These are phyloP conservation scores for Nomia melanderi DNA, from an alignment of 1,140 invertebrate genomes.

Conservation along the genomic window DNA sequence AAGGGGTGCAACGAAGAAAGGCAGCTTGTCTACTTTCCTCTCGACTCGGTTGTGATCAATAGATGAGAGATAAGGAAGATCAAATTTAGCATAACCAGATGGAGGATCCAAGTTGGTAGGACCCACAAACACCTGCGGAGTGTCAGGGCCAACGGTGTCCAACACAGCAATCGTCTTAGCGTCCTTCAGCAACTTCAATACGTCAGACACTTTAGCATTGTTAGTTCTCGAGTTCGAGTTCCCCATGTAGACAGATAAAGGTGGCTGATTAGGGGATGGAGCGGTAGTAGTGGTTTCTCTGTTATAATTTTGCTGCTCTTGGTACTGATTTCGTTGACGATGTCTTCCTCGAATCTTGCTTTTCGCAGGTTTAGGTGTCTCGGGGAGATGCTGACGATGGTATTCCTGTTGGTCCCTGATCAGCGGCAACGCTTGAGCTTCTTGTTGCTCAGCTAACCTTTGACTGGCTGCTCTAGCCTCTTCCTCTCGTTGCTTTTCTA, in stretches of 20 bases:
- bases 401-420: constrained; percentile 56
- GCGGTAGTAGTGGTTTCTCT: constrained; percentile 75
- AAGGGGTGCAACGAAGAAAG: constrained; percentile 91
- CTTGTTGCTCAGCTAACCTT: not conserved
- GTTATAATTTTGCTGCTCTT: constrained; percentile 54
- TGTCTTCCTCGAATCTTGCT: constrained; percentile 47
- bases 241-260: constrained; percentile 89
- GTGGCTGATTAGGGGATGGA: constrained; percentile 87
- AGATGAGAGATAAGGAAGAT: constrained; percentile 89
- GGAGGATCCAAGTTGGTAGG: constrained; percentile 87
- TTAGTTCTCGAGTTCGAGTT: constrained; percentile 78
- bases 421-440: constrained; percentile 57
- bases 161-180: constrained; percentile 88
- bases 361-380: constrained; percentile 47
- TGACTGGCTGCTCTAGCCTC: not conserved
- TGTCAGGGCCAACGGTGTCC: constrained; percentile 84
- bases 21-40: constrained; percentile 86
- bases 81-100: constrained; percentile 88
- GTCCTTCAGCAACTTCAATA: constrained; percentile 85
- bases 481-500: constrained; percentile 33
- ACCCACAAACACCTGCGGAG: constrained; percentile 90
- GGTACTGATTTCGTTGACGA: constrained; percentile 51
- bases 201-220: constrained; percentile 84
- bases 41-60: constrained; percentile 87
- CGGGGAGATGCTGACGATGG: constrained; percentile 63